A percentile compares a stretch with the other conserved stretches of the same genome.
Evolutionary conservation across 1,140 invertebrate species (phyloP).

Genomic region (Dinoponera quadriceps): DNA sequence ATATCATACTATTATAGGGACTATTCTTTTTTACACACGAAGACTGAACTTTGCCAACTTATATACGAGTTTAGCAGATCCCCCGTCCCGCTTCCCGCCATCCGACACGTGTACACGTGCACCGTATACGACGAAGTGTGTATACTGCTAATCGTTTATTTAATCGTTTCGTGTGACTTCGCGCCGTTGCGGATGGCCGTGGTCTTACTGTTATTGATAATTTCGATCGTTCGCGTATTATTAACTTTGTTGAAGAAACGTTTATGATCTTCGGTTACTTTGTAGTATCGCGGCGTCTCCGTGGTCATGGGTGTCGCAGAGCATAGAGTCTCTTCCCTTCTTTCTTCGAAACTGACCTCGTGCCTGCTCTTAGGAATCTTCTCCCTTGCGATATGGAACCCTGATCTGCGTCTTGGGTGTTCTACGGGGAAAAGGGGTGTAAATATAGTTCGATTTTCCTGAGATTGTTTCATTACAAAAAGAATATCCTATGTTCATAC

Average conservation of each 20-base stretch:
- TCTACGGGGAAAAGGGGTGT: neutral
- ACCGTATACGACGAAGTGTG: neutral
- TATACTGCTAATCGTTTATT: slow-evolving; percentile 33
- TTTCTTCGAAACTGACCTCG: neutral
- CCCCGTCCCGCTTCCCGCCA: slow-evolving; percentile 30
- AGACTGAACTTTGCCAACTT: slow-evolving; percentile 85
- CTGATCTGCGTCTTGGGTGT: neutral
- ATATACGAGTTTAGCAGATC: slow-evolving; percentile 81
- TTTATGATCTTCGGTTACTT: slow-evolving; percentile 12
- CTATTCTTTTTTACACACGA: slow-evolving; percentile 74
- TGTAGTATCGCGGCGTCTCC: neutral
- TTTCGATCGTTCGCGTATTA: slow-evolving; percentile 38
- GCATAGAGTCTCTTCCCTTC: neutral
- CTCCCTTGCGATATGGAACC: neutral
- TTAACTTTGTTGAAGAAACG: slow-evolving; percentile 9
- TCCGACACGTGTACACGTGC: slow-evolving; percentile 23
- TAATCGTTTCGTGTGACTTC: slow-evolving; percentile 31
- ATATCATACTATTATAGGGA: slow-evolving; percentile 80
- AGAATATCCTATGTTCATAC: no score
- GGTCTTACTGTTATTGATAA: slow-evolving; percentile 15
- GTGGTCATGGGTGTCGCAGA: neutral
- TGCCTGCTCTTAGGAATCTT: neutral
- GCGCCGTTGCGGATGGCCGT: neutral
- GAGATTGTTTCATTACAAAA: no score
- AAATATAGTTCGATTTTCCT: no score